Base-by-base conservation (phyloP, 2,113 vertebrate species). In the Hippopotamus amphibius region DNA sequence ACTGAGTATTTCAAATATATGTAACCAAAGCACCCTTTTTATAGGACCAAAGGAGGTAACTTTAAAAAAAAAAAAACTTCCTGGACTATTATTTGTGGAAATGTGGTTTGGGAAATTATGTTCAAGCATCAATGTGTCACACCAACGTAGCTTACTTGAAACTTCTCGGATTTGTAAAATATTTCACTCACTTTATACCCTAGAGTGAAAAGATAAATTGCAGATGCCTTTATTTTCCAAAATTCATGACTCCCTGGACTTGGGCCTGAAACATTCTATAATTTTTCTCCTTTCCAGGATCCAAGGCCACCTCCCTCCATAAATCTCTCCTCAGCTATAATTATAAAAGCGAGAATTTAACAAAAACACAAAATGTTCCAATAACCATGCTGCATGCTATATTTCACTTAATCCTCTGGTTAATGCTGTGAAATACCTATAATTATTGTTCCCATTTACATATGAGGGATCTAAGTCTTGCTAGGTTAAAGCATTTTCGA, bases 171-270 rank as follows among this genome's bases (percentile, higher is more conserved):
- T 76, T 71, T 84, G 46, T 63, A 50, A 46, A 79, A n/a, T 66
- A 24, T 63, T 57, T 88, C 55, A 37, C 59, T 59, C 83, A 90
- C 24, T 72, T 48, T 37, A 12, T 63, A 68, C 19, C 26, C n/a
- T 95, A 74, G 59, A 88, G 33, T 95, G 24, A 90, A 90, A 90
- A 96, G 85, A 72, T 37, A 95, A 85, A 90, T 82, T 84, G 48
- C 61, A 66, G 41, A 28, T 88, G 46, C 24, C 63, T 96, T 94
- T 79, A 85, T 88, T 82, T 55, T 71, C 16, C 22, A 41, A 88
- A 95, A 55, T 9, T 19, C 81, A 74, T 86, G 63, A 95, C 71
- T 84, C 11, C 68, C 21, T 90, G 30, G 50, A 90, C 13, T 50
- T 65, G 7, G 61, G 41, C 61, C 65, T 84, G 22, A 92, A 88